Percentiles rank a stretch among this genome's conserved stretches.
These are phyloP conservation scores for Ectobius pallidus DNA, from an alignment of 2,888 invertebrate genomes.

Conservation along the genomic window DNA sequence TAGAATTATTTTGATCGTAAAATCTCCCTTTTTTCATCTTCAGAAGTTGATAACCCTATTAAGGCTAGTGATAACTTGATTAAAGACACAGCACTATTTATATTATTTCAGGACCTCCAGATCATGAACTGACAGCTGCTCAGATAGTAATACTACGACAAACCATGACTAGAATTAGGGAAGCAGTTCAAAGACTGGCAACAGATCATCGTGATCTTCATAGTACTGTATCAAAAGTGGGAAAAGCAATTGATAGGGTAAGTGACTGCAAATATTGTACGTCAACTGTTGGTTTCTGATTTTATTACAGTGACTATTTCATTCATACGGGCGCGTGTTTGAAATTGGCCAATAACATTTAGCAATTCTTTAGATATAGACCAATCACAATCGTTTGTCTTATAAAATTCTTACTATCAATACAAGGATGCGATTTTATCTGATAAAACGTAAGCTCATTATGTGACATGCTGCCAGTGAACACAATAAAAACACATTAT, in stretches of 20 bases:
- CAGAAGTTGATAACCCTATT: too few relatives aligned
- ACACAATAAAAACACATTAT: too few relatives aligned
- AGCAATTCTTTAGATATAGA: too few relatives aligned
- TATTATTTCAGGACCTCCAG: conserved; percentile 65
- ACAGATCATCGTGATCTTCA: conserved; percentile 85
- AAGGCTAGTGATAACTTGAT: neutral
- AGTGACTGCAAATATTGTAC: conserved; percentile 43
- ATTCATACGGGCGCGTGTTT: neutral
- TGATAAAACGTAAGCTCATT: too few relatives aligned
- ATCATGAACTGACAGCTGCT: conserved; percentile 69
- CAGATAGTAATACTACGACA: conserved; percentile 77
- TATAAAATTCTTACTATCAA: too few relatives aligned
- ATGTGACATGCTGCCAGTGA: too few relatives aligned
- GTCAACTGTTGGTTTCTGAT: neutral
- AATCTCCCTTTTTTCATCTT: neutral
- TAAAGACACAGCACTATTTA: neutral
- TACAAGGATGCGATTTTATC: too few relatives aligned
- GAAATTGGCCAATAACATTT: too few relatives aligned
- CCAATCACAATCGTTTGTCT: too few relatives aligned
- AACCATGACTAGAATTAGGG: conserved; percentile 77
- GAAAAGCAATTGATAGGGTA: conserved; percentile 92
- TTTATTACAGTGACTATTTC: neutral
- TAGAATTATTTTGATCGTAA: neutral
- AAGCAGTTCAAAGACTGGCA: conserved; percentile 81
- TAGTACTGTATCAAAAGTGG: conserved; percentile 85